A percentile compares a stretch with the other conserved stretches of the same genome.
These are phyloP conservation scores for Lasioglossum malachurum DNA, from an alignment of 2,888 invertebrate species.

Conservation along the genomic window DNA sequence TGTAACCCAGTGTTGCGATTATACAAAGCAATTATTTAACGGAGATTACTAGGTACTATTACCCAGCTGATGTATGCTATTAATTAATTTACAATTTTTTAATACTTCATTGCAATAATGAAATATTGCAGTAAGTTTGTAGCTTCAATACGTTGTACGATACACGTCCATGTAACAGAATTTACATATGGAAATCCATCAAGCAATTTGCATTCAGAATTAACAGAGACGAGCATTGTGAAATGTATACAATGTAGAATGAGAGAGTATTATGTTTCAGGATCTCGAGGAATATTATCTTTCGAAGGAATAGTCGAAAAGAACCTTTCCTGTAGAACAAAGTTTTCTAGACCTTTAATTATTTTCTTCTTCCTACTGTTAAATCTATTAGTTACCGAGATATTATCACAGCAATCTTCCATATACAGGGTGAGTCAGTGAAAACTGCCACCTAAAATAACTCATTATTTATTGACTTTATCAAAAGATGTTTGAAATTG, in stretches of 20 bases:
- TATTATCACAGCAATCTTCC: no score
- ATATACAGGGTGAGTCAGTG: no score
- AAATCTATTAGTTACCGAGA: no score
- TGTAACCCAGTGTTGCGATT: no score
- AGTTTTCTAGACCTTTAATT: not conserved
- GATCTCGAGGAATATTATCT: not conserved
- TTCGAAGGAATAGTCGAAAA: not conserved
- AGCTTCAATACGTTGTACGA: not conserved
- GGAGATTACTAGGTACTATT: no score
- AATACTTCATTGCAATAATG: not conserved
- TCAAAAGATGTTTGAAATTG: no score
- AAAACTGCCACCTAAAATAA: no score
- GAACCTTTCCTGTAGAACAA: not conserved
- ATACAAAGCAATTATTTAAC: no score
- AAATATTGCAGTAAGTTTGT: not conserved
- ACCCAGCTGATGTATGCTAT: no score
- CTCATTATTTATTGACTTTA: no score
- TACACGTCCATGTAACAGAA: not conserved
- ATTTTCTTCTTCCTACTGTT: not conserved
- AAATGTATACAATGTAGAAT: not conserved
- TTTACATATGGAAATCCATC: constrained; percentile 9
- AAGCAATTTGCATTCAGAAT: not conserved
- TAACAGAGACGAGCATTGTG: not conserved
- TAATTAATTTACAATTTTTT: not conserved
- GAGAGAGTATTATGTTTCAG: not conserved